These are phyloP conservation scores for Clanis bilineata DNA, from an alignment of 2,888 invertebrate species.

Conservation along the genomic window DNA sequence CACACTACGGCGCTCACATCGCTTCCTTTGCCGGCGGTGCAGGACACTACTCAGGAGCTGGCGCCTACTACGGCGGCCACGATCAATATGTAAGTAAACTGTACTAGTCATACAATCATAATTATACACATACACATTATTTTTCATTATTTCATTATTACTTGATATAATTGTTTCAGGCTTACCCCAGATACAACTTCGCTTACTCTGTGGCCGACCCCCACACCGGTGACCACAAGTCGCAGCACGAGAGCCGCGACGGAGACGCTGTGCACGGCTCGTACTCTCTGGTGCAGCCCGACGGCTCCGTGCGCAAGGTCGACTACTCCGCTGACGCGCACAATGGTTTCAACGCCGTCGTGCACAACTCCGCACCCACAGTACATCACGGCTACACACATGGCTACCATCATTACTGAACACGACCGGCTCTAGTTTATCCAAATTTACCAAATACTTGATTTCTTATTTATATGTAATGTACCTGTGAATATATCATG, in stretches of 20 bases:
- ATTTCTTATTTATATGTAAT: too few relatives aligned
- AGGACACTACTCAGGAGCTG: constrained; percentile 32
- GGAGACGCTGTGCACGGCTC: constrained; percentile 83
- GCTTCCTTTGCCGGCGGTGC: constrained; percentile 7
- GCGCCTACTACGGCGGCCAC: constrained; percentile 39
- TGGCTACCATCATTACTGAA: constrained; percentile 53
- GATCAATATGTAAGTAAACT: constrained; percentile 40
- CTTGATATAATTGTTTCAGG: constrained; percentile 45
- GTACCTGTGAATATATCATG: too few relatives aligned
- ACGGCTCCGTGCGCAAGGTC: constrained; percentile 75
- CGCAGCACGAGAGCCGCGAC: constrained; percentile 76
- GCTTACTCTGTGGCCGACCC: constrained; percentile 79
- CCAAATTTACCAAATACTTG: too few relatives aligned
- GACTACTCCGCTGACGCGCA: constrained; percentile 65
- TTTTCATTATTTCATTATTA: too few relatives aligned
- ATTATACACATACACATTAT: too few relatives aligned
- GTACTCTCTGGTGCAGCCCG: constrained; percentile 80
- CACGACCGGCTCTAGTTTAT: too few relatives aligned
- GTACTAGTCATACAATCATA: too few relatives aligned
- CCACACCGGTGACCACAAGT: constrained; percentile 82
- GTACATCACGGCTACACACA: constrained; percentile 66
- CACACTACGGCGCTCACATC: constrained; percentile 34
- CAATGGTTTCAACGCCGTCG: constrained; percentile 71
- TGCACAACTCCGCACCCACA: constrained; percentile 68
- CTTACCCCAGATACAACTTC: constrained; percentile 71